Evolutionary conservation across 2,797 vertebrate genomes (phyloP).

Genomic region (Myripristis jacobus): DNA sequence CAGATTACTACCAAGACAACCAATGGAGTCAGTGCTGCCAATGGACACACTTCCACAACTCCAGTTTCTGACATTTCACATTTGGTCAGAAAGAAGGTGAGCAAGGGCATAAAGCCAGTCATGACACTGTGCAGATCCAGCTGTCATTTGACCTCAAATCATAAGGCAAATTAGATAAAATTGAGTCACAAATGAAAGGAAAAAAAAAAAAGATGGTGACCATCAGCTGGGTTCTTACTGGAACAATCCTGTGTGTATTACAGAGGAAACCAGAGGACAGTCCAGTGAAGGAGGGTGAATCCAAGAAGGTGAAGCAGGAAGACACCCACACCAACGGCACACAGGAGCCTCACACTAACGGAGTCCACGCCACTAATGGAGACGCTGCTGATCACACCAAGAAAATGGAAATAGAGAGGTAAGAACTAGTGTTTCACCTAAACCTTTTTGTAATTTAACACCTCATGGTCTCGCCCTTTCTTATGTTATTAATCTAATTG

Average conservation of each 20-base stretch:
- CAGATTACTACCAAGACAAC: slow-evolving; percentile 78
- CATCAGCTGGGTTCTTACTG: no score
- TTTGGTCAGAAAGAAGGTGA: slow-evolving; percentile 94
- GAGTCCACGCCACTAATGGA: slow-evolving; percentile 17
- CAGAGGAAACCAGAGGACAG: slow-evolving; percentile 82
- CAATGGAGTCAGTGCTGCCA: slow-evolving; percentile 42
- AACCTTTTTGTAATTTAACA: no score
- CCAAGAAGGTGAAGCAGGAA: slow-evolving; percentile 76
- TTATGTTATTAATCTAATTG: no score
- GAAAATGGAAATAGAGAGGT: slow-evolving; percentile 52
- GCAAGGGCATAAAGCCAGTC: slow-evolving; percentile 25
- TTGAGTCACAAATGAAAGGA: no score
- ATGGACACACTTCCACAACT: slow-evolving; percentile 74
- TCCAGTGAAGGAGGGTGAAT: slow-evolving; percentile 65
- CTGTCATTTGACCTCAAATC: background rate
- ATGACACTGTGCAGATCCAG: slow-evolving; percentile 6
- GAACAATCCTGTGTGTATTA: background rate
- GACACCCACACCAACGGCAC: background rate
- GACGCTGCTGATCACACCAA: slow-evolving; percentile 3
- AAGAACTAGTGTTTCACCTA: no score
- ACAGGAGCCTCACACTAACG: background rate
- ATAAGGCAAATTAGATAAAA: background rate
- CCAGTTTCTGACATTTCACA: slow-evolving; percentile 91
- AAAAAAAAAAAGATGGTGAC: no score
- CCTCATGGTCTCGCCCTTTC: no score